Conservation (phyloP, 2,888 invertebrate genomes). For the Lobophora halterata region DNA sequence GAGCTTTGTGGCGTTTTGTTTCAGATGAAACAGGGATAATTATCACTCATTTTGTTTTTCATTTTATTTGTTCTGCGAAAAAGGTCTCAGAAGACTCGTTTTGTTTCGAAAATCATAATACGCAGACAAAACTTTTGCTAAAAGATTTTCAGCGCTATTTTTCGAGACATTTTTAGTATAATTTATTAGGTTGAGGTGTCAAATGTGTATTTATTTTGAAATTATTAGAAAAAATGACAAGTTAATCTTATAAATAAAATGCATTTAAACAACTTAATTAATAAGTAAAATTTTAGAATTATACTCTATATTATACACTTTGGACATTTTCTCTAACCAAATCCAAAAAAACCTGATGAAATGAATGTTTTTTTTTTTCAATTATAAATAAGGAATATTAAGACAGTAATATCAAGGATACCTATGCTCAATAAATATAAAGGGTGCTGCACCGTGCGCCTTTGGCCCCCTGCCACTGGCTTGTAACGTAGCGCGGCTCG, state of each 20-base stretch:
- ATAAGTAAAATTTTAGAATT: too few relatives aligned
- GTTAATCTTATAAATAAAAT: slow-evolving; percentile 22
- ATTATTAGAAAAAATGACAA: slow-evolving; percentile 7
- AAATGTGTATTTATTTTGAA: too few relatives aligned
- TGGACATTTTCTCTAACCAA: too few relatives aligned
- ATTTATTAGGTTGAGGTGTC: too few relatives aligned
- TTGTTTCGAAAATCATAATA: slow-evolving; percentile 1
- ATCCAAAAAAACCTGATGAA: too few relatives aligned
- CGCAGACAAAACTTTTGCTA: slow-evolving; percentile 5
- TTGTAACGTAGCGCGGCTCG: slow-evolving; percentile 46
- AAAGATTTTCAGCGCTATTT: neutral
- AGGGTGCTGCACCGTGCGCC: slow-evolving; percentile 31
- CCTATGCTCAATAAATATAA: slow-evolving; percentile 25
- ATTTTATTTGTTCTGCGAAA: slow-evolving; percentile 15
- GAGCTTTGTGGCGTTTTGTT: slow-evolving; percentile 21
- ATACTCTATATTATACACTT: too few relatives aligned
- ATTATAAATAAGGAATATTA: too few relatives aligned
- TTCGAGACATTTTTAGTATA: too few relatives aligned
- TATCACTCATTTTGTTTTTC: slow-evolving; percentile 20
- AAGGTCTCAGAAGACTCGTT: slow-evolving; percentile 1
- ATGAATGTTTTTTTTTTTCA: too few relatives aligned
- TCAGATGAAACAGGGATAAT: slow-evolving; percentile 20
- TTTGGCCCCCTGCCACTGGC: slow-evolving; percentile 63
- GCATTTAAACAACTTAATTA: too few relatives aligned
- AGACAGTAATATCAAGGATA: too few relatives aligned